Evolutionary conservation across 2,113 vertebrate species (phyloP), one percentile per base, ranked within the genome.

Genomic region (Acanthochromis polyacanthus): DNA sequence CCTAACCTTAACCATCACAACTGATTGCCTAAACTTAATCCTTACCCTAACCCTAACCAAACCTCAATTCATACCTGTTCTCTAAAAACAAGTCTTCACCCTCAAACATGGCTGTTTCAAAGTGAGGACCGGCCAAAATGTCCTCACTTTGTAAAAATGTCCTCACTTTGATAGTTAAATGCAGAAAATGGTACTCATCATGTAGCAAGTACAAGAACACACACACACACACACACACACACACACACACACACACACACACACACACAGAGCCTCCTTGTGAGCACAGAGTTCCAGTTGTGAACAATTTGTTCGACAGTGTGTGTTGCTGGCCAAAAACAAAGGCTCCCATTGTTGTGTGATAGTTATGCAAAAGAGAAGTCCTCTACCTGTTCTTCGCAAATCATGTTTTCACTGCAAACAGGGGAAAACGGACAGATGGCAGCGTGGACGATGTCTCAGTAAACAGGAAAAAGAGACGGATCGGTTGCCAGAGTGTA

Each of bases 391-490:
- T 86, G 75, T 48, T 57, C 30, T 10, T 22, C 71, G 30, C 51
- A 71, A 74, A 65, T 32, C 9, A 36, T 81, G 50, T 78, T 85
- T 70, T 72, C 36, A 36, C 65, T 67, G 36, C 45, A 70, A 78
- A 66, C 52, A 60, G 40, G 28, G 28, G 74, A 62, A 79, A 62
- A 45, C 1, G 6, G 48, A 77, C 86, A 88, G 74, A 82, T 76
- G 78, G 80, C 32, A 14, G 57, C 6, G 28, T 23, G 60, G 74
- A 78, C 50, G 40, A 62, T 36, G 68, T 82, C 81, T 81, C 63
- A 12, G 81, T 71, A 81, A 84, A 86, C 69, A 75, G 52, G 60
- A 83, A 76, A 56, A 46, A 43, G 51, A 60, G 69, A 86, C 15
- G 19, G 70, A 59, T 56, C 2, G 5, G 67, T 56, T 67, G 79